Base-by-base conservation (phyloP, 2,888 invertebrate species). In the Lasioglossum lativentre region DNA sequence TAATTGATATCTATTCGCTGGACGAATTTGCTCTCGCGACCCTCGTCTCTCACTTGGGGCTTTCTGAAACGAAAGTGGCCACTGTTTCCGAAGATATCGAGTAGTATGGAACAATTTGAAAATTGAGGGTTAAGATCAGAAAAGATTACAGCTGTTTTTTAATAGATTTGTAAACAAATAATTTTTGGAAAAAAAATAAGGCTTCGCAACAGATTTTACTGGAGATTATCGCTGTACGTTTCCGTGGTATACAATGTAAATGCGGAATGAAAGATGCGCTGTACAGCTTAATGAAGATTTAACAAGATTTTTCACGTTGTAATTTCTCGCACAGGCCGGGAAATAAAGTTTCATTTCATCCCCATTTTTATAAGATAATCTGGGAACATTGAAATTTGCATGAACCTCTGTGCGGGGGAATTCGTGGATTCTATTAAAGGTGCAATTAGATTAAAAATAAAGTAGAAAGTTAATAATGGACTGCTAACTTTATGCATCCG, bases 331-430 rank as follows among this genome's bases (percentile, higher is more conserved):
- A 8, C 19, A 4, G 12, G 10, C 27, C 27, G 4, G 16, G 45
- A 27, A 45, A 45, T 42, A 42, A 42, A 45, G 71, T 68, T 68
- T 42, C 42, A 71, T 70, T 70, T 70, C 14, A 14, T 40, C n/a
- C 38, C 38, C 68, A 23, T 68, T 68, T 68, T 68, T 38, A 23
- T 38, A 68, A 68, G 68, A 68, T 68, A 68, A 68, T 68, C 68
- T 23, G 68, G 68, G 38, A 68, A 68, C 68, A 68, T 68, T 68
- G 68, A 68, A 68, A 68, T 68, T 23, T 68, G 34, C 68, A 38
- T 38, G 68, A 68, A 68, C 10, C 68, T 23, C 38, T 1, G 38
- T 4, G 23, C 34, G n/a, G n/a, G 10, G 38, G 23, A 4, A 68
- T 68, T 68, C 68, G 2, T 10, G 68, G 68, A 23, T 19, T 68